Evolutionary conservation across 2,113 vertebrate species (phyloP).

Genomic region (Heliornis fulica): DNA sequence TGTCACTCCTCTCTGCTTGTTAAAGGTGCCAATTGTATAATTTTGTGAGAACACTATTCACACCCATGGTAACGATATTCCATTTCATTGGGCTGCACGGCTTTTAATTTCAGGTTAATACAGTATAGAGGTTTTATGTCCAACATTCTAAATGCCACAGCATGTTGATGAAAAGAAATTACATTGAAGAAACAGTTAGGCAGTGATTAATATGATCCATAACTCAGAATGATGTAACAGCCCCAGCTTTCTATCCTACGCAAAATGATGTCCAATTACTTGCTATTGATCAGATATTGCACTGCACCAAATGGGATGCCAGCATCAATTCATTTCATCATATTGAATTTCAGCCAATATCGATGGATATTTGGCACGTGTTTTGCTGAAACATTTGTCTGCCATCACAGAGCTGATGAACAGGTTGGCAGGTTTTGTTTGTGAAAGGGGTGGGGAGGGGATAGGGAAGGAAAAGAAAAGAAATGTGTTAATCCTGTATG

Average conservation of each 20-base stretch:
- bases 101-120: constrained; percentile 72
- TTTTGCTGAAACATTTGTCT: constrained; percentile 76
- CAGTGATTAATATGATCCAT: constrained; percentile 76
- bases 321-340: constrained; percentile 71
- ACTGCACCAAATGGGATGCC: constrained; percentile 53
- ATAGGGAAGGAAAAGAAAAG: background rate
- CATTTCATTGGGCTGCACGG: constrained; percentile 14
- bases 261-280: constrained; percentile 71
- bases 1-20: background rate
- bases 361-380: constrained; percentile 73
- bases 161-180: constrained; percentile 70
- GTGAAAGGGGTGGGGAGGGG: background rate
- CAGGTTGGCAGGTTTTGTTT: constrained; percentile 74
- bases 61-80: background rate
- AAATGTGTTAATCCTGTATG: constrained; percentile 43
- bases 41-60: constrained; percentile 1
- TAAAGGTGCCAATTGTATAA: background rate
- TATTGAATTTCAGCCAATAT: constrained; percentile 75
- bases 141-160: constrained; percentile 36
- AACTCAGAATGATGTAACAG: constrained; percentile 64
- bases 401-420: constrained; percentile 72
- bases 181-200: constrained; percentile 72
- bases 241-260: constrained; percentile 52
- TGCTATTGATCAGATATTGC: constrained; percentile 75
- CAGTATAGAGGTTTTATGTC: constrained; percentile 21